Evolutionary conservation across 2,888 invertebrate genomes (phyloP), one percentile per base, ranked within the genome.

Genomic region (Eupithecia exiguata): DNA sequence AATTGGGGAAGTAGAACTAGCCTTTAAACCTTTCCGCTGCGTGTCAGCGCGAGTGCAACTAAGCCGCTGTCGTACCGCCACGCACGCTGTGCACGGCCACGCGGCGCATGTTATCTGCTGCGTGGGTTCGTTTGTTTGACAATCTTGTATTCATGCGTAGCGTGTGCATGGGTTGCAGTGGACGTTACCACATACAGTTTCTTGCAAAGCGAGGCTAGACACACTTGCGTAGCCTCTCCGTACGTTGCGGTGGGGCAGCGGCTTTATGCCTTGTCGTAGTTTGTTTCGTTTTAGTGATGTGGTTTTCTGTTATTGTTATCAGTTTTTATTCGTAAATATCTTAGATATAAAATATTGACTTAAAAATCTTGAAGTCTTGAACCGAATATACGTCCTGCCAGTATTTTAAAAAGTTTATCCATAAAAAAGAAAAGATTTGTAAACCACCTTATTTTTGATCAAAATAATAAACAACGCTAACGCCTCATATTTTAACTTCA

Each of bases 401-500:
- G 46, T 18, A 49, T 9, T 49, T 49, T 2, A n/a, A 49, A n/a
- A 9, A n/a, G 3, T 7, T 1, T 9, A 49, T n/a, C 69, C 53
- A 12, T 62, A 10, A 16, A 25, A 18, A 58, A 70, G 9, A 38
- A 18, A 62, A 35, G 0, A 35, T 35, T 35, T 18, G 9, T 35
- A 35, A 35, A 18, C 2, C 9, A 62, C 18, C 7, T 62, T 62
- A 35, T 62, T 62, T 35, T 35, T 0, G 35, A 1, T 62, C 18
- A 62, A 35, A 35, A 62, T 63, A 53, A 68, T 62, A 43, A 43
- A 62, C 16, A 35, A 35, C 35, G 4, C 14, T 30, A 30, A 61
- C 49, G n/a, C 16, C 14, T 62, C 3, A 35, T 62, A 62, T 69
- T 71, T 49, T 58, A n/a, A 40, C n/a, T 66, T 92, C 90, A n/a